Percentiles rank a stretch among this genome's conserved stretches.
Conservation (phyloP, 1,140 invertebrate genomes). For the Tetramorium simillimum region DNA sequence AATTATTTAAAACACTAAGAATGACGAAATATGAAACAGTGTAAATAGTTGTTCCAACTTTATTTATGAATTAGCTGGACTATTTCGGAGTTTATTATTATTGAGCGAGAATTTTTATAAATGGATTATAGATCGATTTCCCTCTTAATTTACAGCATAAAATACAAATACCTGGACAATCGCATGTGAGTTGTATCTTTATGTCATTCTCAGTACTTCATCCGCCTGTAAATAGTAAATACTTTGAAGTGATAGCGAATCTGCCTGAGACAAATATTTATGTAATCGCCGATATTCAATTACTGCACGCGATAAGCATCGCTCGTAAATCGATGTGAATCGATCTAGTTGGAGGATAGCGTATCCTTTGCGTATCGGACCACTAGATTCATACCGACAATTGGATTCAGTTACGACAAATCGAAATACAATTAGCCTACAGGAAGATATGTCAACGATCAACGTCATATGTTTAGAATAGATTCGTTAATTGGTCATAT, state of each 20-base stretch:
- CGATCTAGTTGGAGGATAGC: not conserved
- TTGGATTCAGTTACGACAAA: not conserved
- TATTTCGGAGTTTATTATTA: not conserved
- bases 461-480: conserved; percentile 43
- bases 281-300: conserved; percentile 24
- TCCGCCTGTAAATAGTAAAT: conserved; percentile 40
- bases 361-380: conserved; percentile 3
- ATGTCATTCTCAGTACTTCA: conserved; percentile 9
- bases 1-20: conserved; percentile 4
- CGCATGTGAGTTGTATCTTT: not conserved
- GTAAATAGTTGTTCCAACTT: not conserved
- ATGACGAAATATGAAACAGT: not conserved
- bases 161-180: not conserved
- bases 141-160: not conserved
- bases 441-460: not conserved
- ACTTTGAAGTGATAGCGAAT: not conserved
- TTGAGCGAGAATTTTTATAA: not conserved
- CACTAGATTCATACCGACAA: conserved; percentile 10
- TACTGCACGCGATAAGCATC: not conserved
- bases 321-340: not conserved
- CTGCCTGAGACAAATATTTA: conserved; percentile 18
- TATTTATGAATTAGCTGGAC: not conserved
- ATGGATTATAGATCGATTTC: not conserved
- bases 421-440: not conserved
- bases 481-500: conserved; percentile 53